Evolutionary conservation across 2,888 invertebrate species (phyloP).

Genomic region (Pinctada fucata): DNA sequence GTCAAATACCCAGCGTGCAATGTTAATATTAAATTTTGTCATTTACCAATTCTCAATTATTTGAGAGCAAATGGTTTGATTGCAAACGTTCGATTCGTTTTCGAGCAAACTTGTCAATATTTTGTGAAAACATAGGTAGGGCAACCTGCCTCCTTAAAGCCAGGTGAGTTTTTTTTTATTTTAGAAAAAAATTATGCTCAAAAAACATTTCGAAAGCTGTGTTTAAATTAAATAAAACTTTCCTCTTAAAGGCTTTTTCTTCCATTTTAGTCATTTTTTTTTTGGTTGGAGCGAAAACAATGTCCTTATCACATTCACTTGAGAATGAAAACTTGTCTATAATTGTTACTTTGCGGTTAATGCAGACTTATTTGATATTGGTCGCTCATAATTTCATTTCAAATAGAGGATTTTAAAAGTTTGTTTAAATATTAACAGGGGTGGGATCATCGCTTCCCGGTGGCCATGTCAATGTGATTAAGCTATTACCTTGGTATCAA

Average conservation of each 20-base stretch:
- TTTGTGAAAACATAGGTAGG: no score
- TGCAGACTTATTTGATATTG: not conserved
- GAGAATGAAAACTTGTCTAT: not conserved
- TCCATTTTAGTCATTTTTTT: not conserved
- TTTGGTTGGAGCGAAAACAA: not conserved
- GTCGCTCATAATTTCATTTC: not conserved
- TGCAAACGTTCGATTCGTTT: no score
- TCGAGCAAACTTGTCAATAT: no score
- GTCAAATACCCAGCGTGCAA: no score
- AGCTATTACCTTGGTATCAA: no score
- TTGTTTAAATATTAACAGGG: not conserved
- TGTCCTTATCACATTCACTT: not conserved
- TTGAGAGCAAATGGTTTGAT: no score
- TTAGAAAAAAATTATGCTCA: no score
- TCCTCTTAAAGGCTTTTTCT: not conserved
- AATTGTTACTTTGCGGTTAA: not conserved
- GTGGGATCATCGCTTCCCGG: not conserved
- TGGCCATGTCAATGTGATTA: not conserved
- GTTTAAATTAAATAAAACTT: not conserved
- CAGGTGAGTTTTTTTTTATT: no score
- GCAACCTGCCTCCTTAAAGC: no score
- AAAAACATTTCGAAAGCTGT: no score
- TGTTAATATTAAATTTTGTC: no score
- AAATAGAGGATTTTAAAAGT: not conserved
- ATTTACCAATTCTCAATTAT: no score